phyloP scores from a whole-genome alignment of 2,113 vertebrate species.

The Gallinago jamesoni region DNA sequence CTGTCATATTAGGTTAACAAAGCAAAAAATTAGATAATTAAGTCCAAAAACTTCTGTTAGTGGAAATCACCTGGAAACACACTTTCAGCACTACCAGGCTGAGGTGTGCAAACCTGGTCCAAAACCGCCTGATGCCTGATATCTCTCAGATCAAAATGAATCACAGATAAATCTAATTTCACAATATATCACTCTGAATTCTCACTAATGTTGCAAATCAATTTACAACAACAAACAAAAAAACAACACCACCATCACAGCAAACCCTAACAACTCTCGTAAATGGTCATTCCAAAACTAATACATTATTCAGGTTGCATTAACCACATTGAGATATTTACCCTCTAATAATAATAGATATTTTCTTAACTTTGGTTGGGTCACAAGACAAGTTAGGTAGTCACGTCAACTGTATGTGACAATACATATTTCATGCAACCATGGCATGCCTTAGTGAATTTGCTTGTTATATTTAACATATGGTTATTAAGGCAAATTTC shows the following conservation, averaged over 20 bases:
- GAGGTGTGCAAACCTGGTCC: neutral
- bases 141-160: neutral
- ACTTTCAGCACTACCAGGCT: neutral
- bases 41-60: neutral
- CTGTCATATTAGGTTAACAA: neutral
- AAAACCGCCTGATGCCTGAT: neutral
- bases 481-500: neutral
- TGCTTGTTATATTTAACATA: neutral
- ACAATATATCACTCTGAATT: neutral
- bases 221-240: neutral
- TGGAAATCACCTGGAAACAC: neutral
- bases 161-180: neutral
- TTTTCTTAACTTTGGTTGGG: neutral
- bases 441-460: neutral
- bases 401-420: accelerated
- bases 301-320: neutral
- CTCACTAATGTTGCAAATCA: neutral
- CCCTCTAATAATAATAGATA: neutral
- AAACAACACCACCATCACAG: too few species aligned
- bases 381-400: neutral
- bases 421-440: neutral
- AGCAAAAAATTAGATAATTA: neutral
- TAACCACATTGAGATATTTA: neutral
- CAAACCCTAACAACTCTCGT: neutral
- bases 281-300: neutral